Evolutionary conservation across 2,888 invertebrate genomes (phyloP), one percentile per base, ranked within the genome.

Genomic region (Parnassius apollo): DNA sequence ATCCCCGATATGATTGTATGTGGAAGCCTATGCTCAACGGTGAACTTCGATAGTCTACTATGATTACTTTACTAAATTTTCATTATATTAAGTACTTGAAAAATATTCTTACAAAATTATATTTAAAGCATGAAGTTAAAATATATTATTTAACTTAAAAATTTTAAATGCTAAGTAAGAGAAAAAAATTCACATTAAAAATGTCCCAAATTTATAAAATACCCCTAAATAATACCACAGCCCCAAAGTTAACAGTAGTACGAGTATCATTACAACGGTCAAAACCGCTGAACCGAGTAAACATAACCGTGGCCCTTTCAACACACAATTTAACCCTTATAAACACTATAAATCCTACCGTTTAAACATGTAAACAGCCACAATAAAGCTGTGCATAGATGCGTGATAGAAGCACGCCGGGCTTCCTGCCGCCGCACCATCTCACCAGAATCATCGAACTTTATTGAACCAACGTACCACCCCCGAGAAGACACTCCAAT

Each of bases 361-460:
- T 85, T 82, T 67, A 88, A 83, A 82, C 86, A 88, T 77, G 83
- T 82, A 82, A 87, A 70, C 75, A 90, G 72, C 87, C 87, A 89
- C 74, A 91, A 69, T 59, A 88, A 70, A 63, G 81, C 75, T 61
- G 82, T 78, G 77, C 86, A 87, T 69, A 86, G 72, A 70, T 83
- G 85, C 81, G 80, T 77, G 74, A 83, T 77, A 72, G 78, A 76
- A 71, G 79, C 78, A 80, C 83, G 80, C 76, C 78, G 82, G 70
- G 77, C 78, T 75, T 77, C 82, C 71, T 82, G 80, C 76, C 82
- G 80, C 70, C 82, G 85, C 85, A 86, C 85, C 89, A 88, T 89
- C 78, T 77, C 85, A 86, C 83, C 80, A 77, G 76, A 80, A 83
- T 81, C 79, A 81, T 80, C 73, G 75, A 86, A 82, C 64, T 44